Percentiles rank a stretch among this genome's conserved stretches.
Evolutionary conservation across 2,888 invertebrate species (phyloP).

Genomic region (Andrena haemorrhoa): DNA sequence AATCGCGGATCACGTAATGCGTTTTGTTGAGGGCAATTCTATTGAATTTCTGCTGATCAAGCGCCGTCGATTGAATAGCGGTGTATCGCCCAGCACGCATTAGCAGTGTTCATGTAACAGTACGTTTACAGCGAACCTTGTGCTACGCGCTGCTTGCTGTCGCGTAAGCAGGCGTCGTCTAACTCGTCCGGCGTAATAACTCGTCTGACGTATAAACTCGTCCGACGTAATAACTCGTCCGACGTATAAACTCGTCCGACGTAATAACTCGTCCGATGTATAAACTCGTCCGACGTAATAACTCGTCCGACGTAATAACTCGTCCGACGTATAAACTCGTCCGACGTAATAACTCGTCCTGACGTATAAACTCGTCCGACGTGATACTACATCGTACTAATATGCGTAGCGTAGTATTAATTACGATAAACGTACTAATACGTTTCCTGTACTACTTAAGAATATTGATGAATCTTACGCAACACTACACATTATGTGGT

Average conservation of each 20-base stretch:
- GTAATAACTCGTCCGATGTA: not conserved
- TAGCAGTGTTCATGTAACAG: not conserved
- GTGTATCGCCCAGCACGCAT: not conserved
- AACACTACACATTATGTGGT: not conserved
- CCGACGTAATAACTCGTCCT: no score
- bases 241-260: not conserved
- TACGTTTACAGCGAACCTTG: not conserved
- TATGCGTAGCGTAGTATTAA: no score
- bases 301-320: not conserved
- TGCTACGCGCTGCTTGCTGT: not conserved
- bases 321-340: not conserved
- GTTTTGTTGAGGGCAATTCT: constrained; percentile 11
- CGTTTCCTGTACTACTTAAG: not conserved
- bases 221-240: not conserved
- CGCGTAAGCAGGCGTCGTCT: not conserved
- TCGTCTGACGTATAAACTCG: not conserved
- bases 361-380: no score
- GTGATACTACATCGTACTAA: no score
- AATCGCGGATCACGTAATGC: constrained; percentile 23
- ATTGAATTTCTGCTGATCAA: constrained; percentile 10
- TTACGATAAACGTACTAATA: no score
- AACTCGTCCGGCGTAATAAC: not conserved
- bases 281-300: not conserved
- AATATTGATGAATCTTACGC: not conserved
- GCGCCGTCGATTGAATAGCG: not conserved